These are phyloP conservation scores for Nomia melanderi DNA, from an alignment of 1,140 invertebrate species.

Conservation along the genomic window DNA sequence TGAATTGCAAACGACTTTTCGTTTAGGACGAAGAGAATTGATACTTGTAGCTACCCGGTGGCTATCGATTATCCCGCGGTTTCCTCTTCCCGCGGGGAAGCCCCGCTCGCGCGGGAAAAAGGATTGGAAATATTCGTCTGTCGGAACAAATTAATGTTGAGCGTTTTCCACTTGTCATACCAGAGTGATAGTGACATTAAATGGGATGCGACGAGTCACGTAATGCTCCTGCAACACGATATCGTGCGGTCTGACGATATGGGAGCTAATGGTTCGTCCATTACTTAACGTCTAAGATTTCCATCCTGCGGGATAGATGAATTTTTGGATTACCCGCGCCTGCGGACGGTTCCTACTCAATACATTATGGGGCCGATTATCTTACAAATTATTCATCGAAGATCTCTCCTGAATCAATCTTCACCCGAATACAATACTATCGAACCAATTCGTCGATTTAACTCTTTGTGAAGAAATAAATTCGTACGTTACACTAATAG, in stretches of 20 bases:
- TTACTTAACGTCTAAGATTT: slow-evolving; percentile 62
- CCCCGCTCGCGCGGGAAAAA: slow-evolving; percentile 5
- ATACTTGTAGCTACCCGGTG: too few relatives aligned
- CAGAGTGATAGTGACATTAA: slow-evolving; percentile 48
- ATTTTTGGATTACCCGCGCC: slow-evolving; percentile 57
- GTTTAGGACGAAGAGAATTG: too few relatives aligned
- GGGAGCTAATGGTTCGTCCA: slow-evolving; percentile 62
- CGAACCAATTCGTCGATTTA: too few relatives aligned
- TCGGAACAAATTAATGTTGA: slow-evolving; percentile 30
- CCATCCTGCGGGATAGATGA: slow-evolving; percentile 32
- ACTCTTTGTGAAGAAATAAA: too few relatives aligned
- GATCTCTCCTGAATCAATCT: too few relatives aligned
- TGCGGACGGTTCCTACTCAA: background rate
- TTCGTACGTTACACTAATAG: too few relatives aligned
- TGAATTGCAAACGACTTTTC: too few relatives aligned
- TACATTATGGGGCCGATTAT: too few relatives aligned
- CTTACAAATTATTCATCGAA: background rate
- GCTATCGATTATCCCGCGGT: too few relatives aligned
- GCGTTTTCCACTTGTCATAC: slow-evolving; percentile 26
- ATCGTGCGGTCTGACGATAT: slow-evolving; percentile 45
- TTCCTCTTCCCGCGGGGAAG: too few relatives aligned
- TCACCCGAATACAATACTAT: too few relatives aligned
- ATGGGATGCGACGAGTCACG: slow-evolving; percentile 56
- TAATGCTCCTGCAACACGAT: slow-evolving; percentile 64
- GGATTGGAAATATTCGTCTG: slow-evolving; percentile 27